Percentiles rank a stretch among this genome's conserved stretches.
phyloP scores from a whole-genome alignment of 2,888 invertebrate genomes.

The Bhutanitis thaidina region DNA sequence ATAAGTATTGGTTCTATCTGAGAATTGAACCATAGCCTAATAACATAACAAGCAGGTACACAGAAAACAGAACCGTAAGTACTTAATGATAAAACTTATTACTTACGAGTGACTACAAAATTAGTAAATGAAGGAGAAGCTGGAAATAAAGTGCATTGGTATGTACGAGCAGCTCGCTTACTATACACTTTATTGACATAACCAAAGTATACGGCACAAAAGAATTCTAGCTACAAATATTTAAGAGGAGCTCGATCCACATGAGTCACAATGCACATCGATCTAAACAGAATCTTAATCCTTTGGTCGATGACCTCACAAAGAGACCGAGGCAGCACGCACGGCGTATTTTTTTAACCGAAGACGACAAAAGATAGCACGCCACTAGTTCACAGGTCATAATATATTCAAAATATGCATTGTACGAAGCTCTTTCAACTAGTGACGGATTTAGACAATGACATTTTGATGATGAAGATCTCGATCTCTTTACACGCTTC shows the following conservation, averaged over 20 bases:
- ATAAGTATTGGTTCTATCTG: no score
- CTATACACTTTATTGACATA: no score
- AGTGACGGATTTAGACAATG: constrained; percentile 57
- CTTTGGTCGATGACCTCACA: constrained; percentile 45
- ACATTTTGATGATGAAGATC: constrained; percentile 49
- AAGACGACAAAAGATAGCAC: constrained; percentile 43
- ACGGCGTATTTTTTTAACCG: constrained; percentile 33
- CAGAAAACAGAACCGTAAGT: no score
- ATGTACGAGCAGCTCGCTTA: no score
- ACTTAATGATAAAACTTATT: no score
- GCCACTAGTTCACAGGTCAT: constrained; percentile 62
- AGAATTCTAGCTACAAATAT: constrained; percentile 42
- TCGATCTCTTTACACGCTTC: constrained; percentile 37
- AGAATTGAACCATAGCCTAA: no score
- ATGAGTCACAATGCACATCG: constrained; percentile 48
- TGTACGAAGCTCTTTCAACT: constrained; percentile 57
- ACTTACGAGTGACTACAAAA: no score
- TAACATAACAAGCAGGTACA: no score
- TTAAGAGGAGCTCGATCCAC: constrained; percentile 40
- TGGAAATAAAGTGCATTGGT: no score
- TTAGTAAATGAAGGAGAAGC: no score
- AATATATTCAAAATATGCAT: constrained; percentile 75
- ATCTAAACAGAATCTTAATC: constrained; percentile 46
- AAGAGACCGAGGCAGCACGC: constrained; percentile 43
- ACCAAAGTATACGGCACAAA: constrained; percentile 19